phyloP scores from a whole-genome alignment of 2,888 invertebrate genomes.

The Craniophora ligustri region DNA sequence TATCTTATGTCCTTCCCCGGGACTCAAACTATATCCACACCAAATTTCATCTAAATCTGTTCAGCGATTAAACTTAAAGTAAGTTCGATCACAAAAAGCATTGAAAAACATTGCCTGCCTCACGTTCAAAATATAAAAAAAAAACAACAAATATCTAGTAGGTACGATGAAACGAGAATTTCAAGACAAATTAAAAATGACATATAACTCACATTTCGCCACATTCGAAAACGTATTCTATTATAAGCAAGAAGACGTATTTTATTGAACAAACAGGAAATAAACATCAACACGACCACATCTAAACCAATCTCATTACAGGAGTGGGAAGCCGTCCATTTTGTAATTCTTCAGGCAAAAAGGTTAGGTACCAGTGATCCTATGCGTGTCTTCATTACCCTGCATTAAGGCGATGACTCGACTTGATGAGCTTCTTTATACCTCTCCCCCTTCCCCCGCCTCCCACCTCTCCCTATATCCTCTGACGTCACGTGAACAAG shows the following conservation, averaged over 20 bases:
- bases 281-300: background rate
- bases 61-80: no score
- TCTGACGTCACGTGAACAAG: slow-evolving; percentile 16
- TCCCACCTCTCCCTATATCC: slow-evolving; percentile 7
- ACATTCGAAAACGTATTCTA: background rate
- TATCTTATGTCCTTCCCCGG: no score
- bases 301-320: slow-evolving; percentile 16
- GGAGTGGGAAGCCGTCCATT: slow-evolving; percentile 12
- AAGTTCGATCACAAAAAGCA: no score
- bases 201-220: no score
- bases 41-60: no score
- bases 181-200: no score
- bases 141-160: no score
- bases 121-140: no score
- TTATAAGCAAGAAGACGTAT: background rate
- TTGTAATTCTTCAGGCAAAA: slow-evolving; percentile 34
- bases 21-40: no score
- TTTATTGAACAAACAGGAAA: background rate
- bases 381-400: slow-evolving; percentile 62
- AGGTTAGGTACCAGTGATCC: slow-evolving; percentile 39
- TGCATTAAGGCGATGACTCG: slow-evolving; percentile 67
- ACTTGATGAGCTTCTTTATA: slow-evolving; percentile 63
- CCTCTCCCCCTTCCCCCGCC: slow-evolving; percentile 7
- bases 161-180: no score
- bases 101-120: no score